phyloP scores from a whole-genome alignment of 2,888 invertebrate species.

The Gari tellinella region DNA sequence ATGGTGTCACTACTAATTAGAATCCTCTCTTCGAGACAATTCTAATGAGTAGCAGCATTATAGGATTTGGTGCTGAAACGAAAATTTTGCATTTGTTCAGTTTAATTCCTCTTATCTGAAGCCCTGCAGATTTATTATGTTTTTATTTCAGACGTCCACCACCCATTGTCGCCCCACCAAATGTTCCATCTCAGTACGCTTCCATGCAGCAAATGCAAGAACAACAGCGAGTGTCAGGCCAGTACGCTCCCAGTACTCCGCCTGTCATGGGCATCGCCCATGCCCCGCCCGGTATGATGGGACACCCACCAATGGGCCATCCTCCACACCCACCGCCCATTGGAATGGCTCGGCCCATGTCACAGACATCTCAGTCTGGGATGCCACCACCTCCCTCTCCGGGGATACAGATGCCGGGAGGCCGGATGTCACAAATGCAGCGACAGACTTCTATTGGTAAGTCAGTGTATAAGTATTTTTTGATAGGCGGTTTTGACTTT shows the following conservation, averaged over 20 bases:
- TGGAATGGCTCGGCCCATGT: conserved; percentile 76
- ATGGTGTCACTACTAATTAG: too few species aligned
- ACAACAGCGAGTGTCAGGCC: conserved; percentile 21
- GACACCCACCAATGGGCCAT: conserved; percentile 31
- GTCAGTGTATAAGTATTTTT: neutral
- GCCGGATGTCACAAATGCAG: conserved; percentile 36
- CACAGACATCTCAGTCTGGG: conserved; percentile 35
- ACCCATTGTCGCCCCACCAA: conserved; percentile 97
- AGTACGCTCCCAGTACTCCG: conserved; percentile 46
- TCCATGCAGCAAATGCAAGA: conserved; percentile 85
- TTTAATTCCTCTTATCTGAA: too few species aligned
- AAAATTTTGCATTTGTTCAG: too few species aligned
- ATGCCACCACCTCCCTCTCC: conserved; percentile 54
- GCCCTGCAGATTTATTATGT: too few species aligned
- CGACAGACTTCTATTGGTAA: conserved; percentile 58
- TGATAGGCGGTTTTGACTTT: too few species aligned
- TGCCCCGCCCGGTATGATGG: conserved; percentile 43
- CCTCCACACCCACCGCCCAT: conserved; percentile 63
- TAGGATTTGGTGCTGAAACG: too few species aligned
- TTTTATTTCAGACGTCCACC: conserved; percentile 88
- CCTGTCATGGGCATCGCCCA: conserved; percentile 39
- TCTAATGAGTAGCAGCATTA: too few species aligned
- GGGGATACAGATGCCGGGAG: conserved; percentile 26
- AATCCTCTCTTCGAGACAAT: too few species aligned
- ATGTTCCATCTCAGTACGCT: conserved; percentile 93